Evolutionary conservation across 2,113 vertebrate genomes (phyloP).

Genomic region (Salvelinus alpinus): DNA sequence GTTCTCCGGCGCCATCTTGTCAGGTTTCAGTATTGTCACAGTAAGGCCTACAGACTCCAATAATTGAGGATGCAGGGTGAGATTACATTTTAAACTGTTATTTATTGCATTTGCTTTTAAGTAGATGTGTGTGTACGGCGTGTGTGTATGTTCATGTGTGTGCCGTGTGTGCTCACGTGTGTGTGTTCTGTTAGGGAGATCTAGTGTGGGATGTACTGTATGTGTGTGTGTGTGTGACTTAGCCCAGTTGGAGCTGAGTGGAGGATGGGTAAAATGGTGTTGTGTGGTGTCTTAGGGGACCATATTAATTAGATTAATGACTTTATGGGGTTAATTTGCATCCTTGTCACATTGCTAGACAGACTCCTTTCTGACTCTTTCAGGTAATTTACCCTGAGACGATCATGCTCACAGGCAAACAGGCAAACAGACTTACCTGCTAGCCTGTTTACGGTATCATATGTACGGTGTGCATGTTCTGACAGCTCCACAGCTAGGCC

Average conservation of each 20-base stretch:
- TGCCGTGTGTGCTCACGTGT: not conserved
- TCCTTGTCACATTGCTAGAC: constrained; percentile 21
- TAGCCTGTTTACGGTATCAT: constrained; percentile 8
- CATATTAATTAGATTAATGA: constrained; percentile 38
- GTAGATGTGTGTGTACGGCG: not conserved
- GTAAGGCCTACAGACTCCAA: not conserved
- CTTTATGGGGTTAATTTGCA: constrained; percentile 34
- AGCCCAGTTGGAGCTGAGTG: not conserved
- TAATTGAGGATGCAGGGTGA: not conserved
- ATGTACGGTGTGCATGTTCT: constrained; percentile 30
- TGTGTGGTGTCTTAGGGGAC: constrained; percentile 19
- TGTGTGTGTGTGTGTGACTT: constrained; percentile 4
- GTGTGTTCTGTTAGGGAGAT: not conserved
- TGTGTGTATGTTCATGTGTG: not conserved
- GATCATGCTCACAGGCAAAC: not conserved
- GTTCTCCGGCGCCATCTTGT: too few relatives aligned
- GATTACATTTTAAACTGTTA: not conserved
- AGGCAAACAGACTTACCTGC: constrained; percentile 7
- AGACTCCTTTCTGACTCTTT: not conserved
- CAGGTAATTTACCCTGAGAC: not conserved
- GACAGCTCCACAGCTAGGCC: constrained; percentile 34
- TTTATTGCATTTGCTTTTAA: not conserved
- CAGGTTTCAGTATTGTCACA: not conserved
- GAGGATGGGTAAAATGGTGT: constrained; percentile 21
- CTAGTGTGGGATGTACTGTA: not conserved